A percentile compares a stretch with the other conserved stretches of the same genome.
phyloP scores from a whole-genome alignment of 2,113 vertebrate species.

The Neotoma lepida region DNA sequence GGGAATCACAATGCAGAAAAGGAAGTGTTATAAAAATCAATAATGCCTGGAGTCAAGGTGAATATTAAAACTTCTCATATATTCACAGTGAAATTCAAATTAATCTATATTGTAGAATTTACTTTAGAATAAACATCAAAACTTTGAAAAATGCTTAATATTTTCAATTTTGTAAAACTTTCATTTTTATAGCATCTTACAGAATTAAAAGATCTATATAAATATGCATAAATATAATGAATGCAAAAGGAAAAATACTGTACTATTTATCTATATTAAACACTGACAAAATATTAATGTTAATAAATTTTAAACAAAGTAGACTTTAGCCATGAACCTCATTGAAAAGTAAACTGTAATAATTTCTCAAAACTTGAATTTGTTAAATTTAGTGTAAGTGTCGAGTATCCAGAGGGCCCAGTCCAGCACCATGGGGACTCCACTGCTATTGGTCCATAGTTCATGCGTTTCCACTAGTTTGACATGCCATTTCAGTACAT shows the following conservation, averaged over 20 bases:
- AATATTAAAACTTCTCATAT: neutral
- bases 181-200: too few species aligned
- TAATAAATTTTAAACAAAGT: neutral
- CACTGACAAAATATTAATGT: neutral
- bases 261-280: neutral
- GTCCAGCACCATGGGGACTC: too few species aligned
- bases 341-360: neutral
- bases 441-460: too few species aligned
- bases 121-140: slow-evolving; percentile 18
- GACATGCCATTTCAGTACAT: too few species aligned
- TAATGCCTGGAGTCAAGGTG: neutral
- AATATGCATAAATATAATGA: neutral
- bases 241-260: neutral
- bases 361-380: neutral
- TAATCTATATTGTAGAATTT: neutral
- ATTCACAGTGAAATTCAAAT: slow-evolving; percentile 4
- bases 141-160: neutral
- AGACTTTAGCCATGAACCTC: neutral
- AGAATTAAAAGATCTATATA: neutral
- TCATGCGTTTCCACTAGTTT: too few species aligned
- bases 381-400: neutral
- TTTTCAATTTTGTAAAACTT: neutral
- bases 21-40: neutral
- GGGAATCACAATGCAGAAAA: neutral
- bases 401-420: too few species aligned